These are phyloP conservation scores for Anser brachyrhynchus DNA, from an alignment of 2,113 vertebrate species.

Conservation along the genomic window DNA sequence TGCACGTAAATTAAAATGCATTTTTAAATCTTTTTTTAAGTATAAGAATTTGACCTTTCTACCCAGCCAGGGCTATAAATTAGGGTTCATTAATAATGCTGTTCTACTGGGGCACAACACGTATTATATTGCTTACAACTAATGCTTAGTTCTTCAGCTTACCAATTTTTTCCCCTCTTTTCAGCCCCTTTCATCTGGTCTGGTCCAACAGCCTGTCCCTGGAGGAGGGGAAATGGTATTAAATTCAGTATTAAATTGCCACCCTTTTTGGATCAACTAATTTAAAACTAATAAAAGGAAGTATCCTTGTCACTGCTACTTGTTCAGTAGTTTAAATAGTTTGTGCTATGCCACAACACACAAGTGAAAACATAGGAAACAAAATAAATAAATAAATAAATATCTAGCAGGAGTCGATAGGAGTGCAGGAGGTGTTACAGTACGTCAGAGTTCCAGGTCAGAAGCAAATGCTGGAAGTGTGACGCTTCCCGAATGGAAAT, in stretches of 20 bases:
- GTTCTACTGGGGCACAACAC: not conserved
- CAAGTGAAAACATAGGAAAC: not conserved
- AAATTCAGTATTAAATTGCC: not conserved
- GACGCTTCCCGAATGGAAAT: not conserved
- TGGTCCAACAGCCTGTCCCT: not conserved
- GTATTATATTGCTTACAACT: not conserved
- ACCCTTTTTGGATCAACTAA: not conserved
- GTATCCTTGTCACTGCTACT: not conserved
- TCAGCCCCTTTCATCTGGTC: not conserved
- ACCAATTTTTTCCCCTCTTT: not conserved
- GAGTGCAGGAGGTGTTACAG: not conserved
- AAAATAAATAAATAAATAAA: not conserved
- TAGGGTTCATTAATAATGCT: not conserved
- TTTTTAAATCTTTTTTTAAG: not conserved
- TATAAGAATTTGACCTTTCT: not conserved
- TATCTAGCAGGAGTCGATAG: not conserved
- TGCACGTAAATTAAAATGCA: not conserved
- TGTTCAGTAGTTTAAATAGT: not conserved
- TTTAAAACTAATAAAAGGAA: not conserved
- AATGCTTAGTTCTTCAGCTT: not conserved
- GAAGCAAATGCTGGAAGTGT: not conserved
- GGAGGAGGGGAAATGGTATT: not conserved
- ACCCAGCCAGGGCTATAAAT: not conserved
- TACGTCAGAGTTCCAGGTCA: not conserved
- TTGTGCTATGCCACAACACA: not conserved